Base-by-base conservation (phyloP, 2,113 vertebrate genomes). In the Lanius ludovicianus region DNA sequence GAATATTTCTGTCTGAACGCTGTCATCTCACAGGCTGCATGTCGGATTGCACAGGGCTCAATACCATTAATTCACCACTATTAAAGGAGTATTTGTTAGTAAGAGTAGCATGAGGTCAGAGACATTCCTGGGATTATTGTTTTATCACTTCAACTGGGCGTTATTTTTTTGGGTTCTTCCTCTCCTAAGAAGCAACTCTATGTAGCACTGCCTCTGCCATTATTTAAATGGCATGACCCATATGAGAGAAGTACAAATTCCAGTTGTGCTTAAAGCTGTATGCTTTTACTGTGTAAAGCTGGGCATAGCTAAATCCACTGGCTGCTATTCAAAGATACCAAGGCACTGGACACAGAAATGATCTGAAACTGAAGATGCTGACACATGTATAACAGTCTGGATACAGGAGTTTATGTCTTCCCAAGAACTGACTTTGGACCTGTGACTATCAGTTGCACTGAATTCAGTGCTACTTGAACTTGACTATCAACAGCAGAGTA, bases 41-140 rank as follows among this genome's bases (percentile, higher is more conserved):
- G 84, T 89, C 33, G 13, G 87, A 90, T 89, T 62, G 28, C 59
- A 69, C 55, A 19, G 28, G 42, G 64, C 79, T 93, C 56, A 35
- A 64, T 90, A 55, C 18, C 52, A 87, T 82, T 89, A 87, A 95
- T 96, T 94, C 97, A 93, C 73, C 70, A 18, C 84, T 88, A 64
- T 68, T 96, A 95, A 94, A 94, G 57, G 91, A 95, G 65, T 27
- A 78, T 64, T 69, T 81, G 65, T 93, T 67, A 44, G 63, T 49
- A 79, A 83, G 69, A 63, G 83, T 80, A 87, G 39, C 67, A 42
- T 68, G 65, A 82, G 49, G 78, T 84, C 95, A 95, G 95, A 93
- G 88, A 35, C 64, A 83, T 94, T 94, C 82, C 71, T 89, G 62
- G 49, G 59, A 78, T 89, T 77, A 62, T 47, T 83, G 31, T 56